These are phyloP conservation scores for Anseranas semipalmata DNA, from an alignment of 2,113 vertebrate genomes.

Conservation along the genomic window DNA sequence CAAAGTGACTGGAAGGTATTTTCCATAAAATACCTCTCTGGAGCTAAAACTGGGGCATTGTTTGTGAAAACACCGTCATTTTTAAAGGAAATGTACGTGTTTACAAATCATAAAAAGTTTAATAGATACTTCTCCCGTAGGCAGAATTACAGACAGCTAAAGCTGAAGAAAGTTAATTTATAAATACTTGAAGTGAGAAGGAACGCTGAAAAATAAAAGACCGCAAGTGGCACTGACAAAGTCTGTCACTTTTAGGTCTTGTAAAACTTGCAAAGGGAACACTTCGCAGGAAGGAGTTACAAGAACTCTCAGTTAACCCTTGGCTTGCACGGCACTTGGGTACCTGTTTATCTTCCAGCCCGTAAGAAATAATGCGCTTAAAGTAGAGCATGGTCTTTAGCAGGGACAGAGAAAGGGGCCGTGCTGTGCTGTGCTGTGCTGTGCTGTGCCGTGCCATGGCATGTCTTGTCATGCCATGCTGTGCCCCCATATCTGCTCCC, in stretches of 20 bases:
- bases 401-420: not conserved
- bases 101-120: constrained; percentile 49
- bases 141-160: not conserved
- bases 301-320: not conserved
- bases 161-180: not conserved
- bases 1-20: constrained; percentile 54
- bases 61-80: constrained; percentile 34
- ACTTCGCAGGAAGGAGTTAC: accelerated
- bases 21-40: constrained; percentile 33
- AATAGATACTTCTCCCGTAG: constrained; percentile 27
- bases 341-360: not conserved
- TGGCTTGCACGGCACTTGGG: not conserved
- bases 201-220: not conserved
- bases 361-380: not conserved
- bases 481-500: not conserved
- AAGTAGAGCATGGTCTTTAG: not conserved
- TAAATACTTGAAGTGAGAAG: not conserved
- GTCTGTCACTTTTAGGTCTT: not conserved
- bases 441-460: accelerated
- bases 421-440: not conserved
- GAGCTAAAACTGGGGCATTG: constrained; percentile 22
- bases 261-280: not conserved
- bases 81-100: constrained; percentile 50
- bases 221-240: not conserved
- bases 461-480: accelerated